Evolutionary conservation across 2,797 vertebrate species (phyloP).

Genomic region (Amphiprion clarkii): DNA sequence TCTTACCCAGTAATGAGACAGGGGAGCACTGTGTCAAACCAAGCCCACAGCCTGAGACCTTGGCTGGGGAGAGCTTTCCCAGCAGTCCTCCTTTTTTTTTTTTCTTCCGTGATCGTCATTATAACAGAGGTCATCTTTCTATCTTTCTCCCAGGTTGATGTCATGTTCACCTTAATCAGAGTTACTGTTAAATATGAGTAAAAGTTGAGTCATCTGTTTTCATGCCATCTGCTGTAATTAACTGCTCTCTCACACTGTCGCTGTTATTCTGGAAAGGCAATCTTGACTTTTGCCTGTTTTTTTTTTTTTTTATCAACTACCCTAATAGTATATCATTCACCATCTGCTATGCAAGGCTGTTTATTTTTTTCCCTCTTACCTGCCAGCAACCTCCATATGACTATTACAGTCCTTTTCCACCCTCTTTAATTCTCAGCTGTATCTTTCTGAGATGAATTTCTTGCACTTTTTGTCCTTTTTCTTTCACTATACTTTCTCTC

Average conservation of each 20-base stretch:
- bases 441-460: slow-evolving; percentile 21
- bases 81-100: not conserved
- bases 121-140: slow-evolving; percentile 1
- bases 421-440: slow-evolving; percentile 24
- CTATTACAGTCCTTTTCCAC: slow-evolving; percentile 6
- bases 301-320: not conserved
- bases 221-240: not conserved
- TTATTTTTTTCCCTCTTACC: slow-evolving; percentile 4
- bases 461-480: not conserved
- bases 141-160: not conserved
- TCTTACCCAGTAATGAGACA: slow-evolving; percentile 46
- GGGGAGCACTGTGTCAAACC: slow-evolving; percentile 10
- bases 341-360: not conserved
- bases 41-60: slow-evolving; percentile 26
- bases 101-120: slow-evolving; percentile 1
- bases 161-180: slow-evolving; percentile 4
- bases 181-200: not conserved
- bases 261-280: not conserved
- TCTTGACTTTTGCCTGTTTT: not conserved
- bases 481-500: not conserved
- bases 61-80: slow-evolving; percentile 18
- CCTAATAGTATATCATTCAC: slow-evolving; percentile 3
- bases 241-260: not conserved
- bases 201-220: not conserved
- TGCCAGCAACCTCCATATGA: not conserved